Evolutionary conservation across 2,113 vertebrate species (phyloP), one percentile per base, ranked within the genome.

Genomic region (Psilopogon haemacephalus): DNA sequence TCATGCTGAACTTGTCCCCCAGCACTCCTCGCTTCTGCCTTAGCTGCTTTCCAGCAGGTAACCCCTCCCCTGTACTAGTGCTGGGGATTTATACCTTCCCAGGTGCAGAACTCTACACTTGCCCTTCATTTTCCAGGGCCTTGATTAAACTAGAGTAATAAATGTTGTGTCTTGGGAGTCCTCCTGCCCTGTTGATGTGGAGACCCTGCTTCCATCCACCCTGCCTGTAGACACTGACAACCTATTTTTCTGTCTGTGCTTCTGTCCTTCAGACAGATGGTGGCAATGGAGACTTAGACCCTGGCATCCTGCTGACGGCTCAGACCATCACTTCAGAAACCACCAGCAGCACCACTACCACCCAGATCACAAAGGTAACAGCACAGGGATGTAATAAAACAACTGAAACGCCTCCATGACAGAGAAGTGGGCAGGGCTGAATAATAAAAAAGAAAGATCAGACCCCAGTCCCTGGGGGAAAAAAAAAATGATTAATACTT

Each of bases 251-350:
- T 97, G 85, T 98, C 23, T 69, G 10, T 60, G 86, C 46, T 71
- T 94, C 42, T 97, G 85, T 98, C 69, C 93, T 95, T 30, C 97
- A 99, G 99, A 97, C 98, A 4, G 97, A 98, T 8, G 98, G 99
- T 92, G 97, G 95, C 91, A 96, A 83, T 68, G 97, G 97, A 77
- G 99, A 99, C 91, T 97, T 98, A 87, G 99, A 99, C 82, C 97
- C 98, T 38, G 99, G 98, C 58, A 97, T 99, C 94, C 97, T 99
- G 94, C 97, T 99, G 95, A 98, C 98, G 79, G 99, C 99, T 84
- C 99, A 99, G 96, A 99, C 99, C 96, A 99, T 99, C 97, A 99
- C 99, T 44, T 99, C 99, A 0, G 99, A 99, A 97, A 99, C 99
- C 74, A 98, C 99, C 92, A 99, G 99, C 97, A 99, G 99, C 95